These are phyloP conservation scores for Notamacropus eugenii DNA, from an alignment of 2,797 vertebrate species.

Conservation along the genomic window DNA sequence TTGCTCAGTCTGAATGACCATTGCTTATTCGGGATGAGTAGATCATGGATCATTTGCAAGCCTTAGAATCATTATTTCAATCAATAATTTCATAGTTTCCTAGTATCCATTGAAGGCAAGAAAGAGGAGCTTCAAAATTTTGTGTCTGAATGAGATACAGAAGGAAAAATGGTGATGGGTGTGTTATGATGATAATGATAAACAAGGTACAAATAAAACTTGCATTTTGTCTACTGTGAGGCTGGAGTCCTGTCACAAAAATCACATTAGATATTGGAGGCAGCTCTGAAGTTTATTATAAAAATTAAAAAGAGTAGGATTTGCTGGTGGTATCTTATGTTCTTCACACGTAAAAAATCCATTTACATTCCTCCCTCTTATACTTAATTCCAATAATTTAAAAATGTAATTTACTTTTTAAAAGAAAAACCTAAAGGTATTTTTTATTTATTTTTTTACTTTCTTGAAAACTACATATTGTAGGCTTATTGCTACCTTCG, in stretches of 20 bases:
- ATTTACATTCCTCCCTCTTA: not conserved
- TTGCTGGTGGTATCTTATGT: slow-evolving; percentile 11
- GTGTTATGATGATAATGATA: slow-evolving; percentile 51
- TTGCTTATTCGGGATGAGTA: not conserved
- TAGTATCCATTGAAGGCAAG: slow-evolving; percentile 39
- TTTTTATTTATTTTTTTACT: slow-evolving; percentile 48
- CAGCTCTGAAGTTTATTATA: slow-evolving; percentile 29
- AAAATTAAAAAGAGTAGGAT: slow-evolving; percentile 66
- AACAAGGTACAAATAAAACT: slow-evolving; percentile 50
- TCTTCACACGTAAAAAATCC: not conserved
- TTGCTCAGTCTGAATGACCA: not conserved
- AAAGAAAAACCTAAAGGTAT: not conserved
- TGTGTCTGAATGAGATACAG: slow-evolving; percentile 35
- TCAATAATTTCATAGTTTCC: slow-evolving; percentile 55
- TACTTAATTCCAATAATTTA: not conserved
- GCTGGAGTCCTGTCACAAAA: not conserved
- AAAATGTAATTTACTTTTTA: not conserved
- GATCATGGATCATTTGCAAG: slow-evolving; percentile 1
- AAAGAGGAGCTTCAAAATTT: slow-evolving; percentile 60
- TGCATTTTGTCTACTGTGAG: slow-evolving; percentile 41
- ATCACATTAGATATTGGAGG: not conserved
- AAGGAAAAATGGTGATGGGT: slow-evolving; percentile 43
- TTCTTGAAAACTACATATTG: slow-evolving; percentile 36
- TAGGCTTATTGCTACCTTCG: slow-evolving; percentile 32
- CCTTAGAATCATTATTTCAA: slow-evolving; percentile 29